Evolutionary conservation across 2,113 vertebrate species (phyloP), one percentile per base, ranked within the genome.

Genomic region (Eleginops maclovinus): DNA sequence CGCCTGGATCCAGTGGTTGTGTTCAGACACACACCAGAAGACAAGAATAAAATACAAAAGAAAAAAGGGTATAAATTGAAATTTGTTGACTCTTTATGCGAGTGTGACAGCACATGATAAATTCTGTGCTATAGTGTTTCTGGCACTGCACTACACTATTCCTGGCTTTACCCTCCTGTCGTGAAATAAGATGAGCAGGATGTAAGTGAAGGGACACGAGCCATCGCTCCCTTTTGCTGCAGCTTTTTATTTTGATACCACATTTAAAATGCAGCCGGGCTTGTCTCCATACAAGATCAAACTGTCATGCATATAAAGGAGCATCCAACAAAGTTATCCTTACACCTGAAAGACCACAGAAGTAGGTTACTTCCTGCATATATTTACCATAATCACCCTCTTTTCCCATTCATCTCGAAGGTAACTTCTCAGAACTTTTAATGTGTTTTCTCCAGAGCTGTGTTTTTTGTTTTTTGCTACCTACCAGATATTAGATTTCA

Each of bases 281-380:
- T 68, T 53, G 54, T 62, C 22, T 60, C 21, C 63, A 58, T 75
- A 75, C 43, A 87, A 86, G 83, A 65, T 79, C 58, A 77, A 49
- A 71, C 65, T 83, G 77, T 40, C 53, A 9, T 55, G 26, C 31
- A 16, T 55, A 77, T 73, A 72, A 83, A 75, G 84, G 59, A 77
- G 54, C 46, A 78, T 76, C 54, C 69, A 76, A 72, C 70, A 80
- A 85, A 87, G 75, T 81, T 87, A 69, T 87, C 60, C 79, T 68
- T 69, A 64, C 66, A 90, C 84, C 87, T 89, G 53, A 90, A 89
- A 91, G 83, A 82, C 72, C 75, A 81, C 9, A 85, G 65, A 94
- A 92, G 72, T 93, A 84, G 92, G 91, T 91, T 90, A 92, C 54
- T 81, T 90, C 80, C 87, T 91, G 92, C 88, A 93, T 93, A 90